Base-by-base conservation (phyloP, 2,888 invertebrate genomes). In the Epistrophe grossulariae region DNA sequence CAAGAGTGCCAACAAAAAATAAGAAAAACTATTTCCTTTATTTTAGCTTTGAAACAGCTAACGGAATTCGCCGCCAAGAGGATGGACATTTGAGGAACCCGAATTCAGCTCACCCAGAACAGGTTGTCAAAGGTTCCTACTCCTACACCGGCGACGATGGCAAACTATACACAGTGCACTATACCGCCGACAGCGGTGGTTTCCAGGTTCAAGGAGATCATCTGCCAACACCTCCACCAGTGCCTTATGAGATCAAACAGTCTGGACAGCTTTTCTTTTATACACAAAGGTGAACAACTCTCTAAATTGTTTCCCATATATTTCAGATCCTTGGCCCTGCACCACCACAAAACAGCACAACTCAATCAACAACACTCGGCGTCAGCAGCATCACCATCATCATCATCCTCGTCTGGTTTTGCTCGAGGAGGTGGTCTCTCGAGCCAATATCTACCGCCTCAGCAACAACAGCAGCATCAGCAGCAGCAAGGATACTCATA, bases 201-300 rank as follows among this genome's bases (percentile, higher is more conserved):
- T 97, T 96, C 93, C 95, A 95, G 90, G 96, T 96, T 13, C 94
- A 94, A 89, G 97, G 97, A 71, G 96, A 96, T 55, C 97, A 97
- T 92, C 92, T 97, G 89, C 97, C 97, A 52, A 96, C 96, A 43
- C 95, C 96, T 9, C 96, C 96, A 50, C 96, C 96, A 31, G 94
- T 96, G 89, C 96, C 96, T 43, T 95, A 88, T 77, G 89, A 88
- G 35, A 89, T 89, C 74, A 80, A 84, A 88, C 88, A 89, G 89
- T 89, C 71, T 72, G 70, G 68, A 17, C 57, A 55, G 35, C 31
- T 13, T 31, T 64, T 10, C 55, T 35, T 11, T 10, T 13, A 13
- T 13, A 84, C 68, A 78, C 68, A 78, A 76, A 82, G 76, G 76
- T 79, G 79, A 76, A 87, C 74, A 70, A 68, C 68, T 68, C 50